Conservation (phyloP, 2,113 vertebrate genomes). For the Rhodinocichla rosea region DNA sequence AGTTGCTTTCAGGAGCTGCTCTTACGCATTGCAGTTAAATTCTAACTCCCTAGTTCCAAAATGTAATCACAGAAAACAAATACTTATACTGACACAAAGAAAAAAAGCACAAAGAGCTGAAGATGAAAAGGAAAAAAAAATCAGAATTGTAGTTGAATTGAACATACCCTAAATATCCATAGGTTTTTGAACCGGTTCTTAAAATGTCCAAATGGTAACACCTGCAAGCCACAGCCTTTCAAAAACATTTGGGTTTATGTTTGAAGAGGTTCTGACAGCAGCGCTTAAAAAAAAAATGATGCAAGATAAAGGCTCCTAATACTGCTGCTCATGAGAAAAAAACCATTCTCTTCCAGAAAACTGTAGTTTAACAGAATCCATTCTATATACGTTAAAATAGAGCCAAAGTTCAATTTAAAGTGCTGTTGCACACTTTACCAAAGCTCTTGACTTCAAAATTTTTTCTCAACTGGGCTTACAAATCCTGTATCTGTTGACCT, state of each 20-base stretch:
- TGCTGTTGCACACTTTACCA: conserved; percentile 58
- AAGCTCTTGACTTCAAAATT: conserved; percentile 56
- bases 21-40: not conserved
- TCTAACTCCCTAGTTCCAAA: not conserved
- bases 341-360: conserved; percentile 33
- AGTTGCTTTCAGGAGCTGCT: not conserved
- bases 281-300: not conserved
- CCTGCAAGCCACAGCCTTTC: not conserved
- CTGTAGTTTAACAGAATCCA: conserved; percentile 34
- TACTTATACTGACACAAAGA: not conserved
- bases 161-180: not conserved
- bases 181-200: not conserved
- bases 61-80: not conserved
- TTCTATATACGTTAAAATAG: conserved; percentile 45
- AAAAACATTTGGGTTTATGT: not conserved
- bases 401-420: conserved; percentile 64
- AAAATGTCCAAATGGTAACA: not conserved
- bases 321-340: conserved; percentile 4
- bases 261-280: conserved; percentile 20
- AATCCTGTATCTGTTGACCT: conserved; percentile 48
- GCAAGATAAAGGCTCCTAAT: conserved; percentile 32
- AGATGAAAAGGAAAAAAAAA: not conserved
- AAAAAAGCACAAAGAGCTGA: not conserved
- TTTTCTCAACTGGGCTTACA: conserved; percentile 47
- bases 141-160: not conserved